A percentile compares a stretch with the other conserved stretches of the same genome.
Evolutionary conservation across 2,888 invertebrate genomes (phyloP).

Genomic region (Chelonus formosanus): DNA sequence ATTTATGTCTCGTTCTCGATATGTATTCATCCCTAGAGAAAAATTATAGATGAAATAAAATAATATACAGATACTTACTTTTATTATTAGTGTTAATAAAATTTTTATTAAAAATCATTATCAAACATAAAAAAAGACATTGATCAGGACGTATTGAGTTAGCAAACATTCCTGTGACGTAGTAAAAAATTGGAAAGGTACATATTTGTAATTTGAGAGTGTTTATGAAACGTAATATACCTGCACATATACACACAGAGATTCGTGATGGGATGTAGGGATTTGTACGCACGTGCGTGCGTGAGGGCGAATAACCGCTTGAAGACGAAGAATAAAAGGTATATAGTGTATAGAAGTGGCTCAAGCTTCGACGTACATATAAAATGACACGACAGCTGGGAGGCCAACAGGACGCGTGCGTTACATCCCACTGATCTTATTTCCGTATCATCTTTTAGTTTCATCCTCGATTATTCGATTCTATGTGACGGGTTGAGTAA

Average conservation of each 20-base stretch:
- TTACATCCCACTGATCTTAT: constrained; percentile 29
- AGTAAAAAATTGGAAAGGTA: background rate
- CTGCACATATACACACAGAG: constrained; percentile 19
- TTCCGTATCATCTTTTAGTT: constrained; percentile 25
- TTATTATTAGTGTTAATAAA: background rate
- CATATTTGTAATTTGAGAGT: constrained; percentile 43
- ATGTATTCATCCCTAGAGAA: background rate
- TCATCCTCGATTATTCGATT: constrained; percentile 20
- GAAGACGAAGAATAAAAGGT: background rate
- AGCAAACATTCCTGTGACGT: background rate
- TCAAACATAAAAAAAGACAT: too few relatives aligned
- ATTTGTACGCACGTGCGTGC: constrained; percentile 31
- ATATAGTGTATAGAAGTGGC: constrained; percentile 22
- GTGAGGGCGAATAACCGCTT: constrained; percentile 16
- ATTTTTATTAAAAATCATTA: too few relatives aligned
- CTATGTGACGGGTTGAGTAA: background rate
- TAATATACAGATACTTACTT: background rate
- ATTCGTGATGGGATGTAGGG: constrained; percentile 20
- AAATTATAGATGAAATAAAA: background rate
- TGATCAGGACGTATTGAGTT: background rate
- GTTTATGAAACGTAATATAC: constrained; percentile 48
- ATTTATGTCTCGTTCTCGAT: constrained; percentile 9
- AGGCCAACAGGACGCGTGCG: constrained; percentile 39
- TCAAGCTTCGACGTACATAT: constrained; percentile 46
- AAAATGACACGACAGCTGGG: constrained; percentile 56